A percentile compares a stretch with the other conserved stretches of the same genome.
These are phyloP conservation scores for Alosa sapidissima DNA, from an alignment of 2,797 vertebrate species.

Conservation along the genomic window DNA sequence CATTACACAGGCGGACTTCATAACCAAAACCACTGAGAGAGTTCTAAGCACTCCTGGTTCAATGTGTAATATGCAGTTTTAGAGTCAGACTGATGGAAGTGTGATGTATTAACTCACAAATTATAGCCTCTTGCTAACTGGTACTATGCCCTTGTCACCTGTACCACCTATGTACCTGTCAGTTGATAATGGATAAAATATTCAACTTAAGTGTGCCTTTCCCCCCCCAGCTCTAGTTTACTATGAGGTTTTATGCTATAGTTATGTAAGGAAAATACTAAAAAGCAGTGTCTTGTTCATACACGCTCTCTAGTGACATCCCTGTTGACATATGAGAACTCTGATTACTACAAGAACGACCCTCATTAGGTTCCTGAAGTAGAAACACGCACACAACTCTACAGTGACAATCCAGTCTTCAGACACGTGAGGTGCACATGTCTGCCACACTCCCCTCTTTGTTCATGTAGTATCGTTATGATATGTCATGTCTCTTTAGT, in stretches of 20 bases:
- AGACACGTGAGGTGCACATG: neutral
- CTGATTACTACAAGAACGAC: neutral
- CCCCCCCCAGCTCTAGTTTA: neutral
- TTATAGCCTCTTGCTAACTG: neutral
- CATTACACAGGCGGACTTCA: neutral
- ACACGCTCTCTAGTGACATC: neutral
- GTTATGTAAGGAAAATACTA: too few species aligned
- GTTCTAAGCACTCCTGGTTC: neutral
- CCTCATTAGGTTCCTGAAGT: neutral
- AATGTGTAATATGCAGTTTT: neutral
- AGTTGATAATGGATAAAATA: neutral
- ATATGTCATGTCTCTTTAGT: neutral
- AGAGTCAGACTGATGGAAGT: neutral
- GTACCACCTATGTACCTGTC: neutral
- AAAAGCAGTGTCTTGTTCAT: too few species aligned
- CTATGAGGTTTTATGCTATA: neutral
- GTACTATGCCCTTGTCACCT: neutral
- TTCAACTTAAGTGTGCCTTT: neutral
- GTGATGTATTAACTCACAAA: neutral
- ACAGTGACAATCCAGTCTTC: neutral
- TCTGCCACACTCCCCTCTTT: neutral
- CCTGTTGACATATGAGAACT: neutral
- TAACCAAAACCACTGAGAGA: neutral
- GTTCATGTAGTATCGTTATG: neutral
- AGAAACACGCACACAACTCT: neutral